These are phyloP conservation scores for Ctena decussata DNA, from an alignment of 2,888 invertebrate genomes.

Conservation along the genomic window DNA sequence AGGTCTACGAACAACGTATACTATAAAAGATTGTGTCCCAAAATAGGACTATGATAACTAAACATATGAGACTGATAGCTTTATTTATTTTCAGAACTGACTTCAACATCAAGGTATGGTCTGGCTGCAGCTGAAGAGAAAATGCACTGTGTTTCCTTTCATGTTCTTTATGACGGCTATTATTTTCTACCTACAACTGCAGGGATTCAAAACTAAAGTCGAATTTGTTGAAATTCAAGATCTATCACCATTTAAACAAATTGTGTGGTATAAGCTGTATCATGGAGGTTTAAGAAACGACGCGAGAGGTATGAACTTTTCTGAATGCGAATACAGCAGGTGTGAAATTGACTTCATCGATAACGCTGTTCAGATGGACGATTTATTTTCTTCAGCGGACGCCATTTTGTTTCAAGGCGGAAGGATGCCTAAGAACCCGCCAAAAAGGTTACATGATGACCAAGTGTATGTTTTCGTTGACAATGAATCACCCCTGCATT, in stretches of 20 bases:
- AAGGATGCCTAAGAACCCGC: constrained; percentile 24
- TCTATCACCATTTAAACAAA: not conserved
- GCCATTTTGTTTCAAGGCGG: constrained; percentile 54
- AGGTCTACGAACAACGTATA: too few relatives aligned
- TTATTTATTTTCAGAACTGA: too few relatives aligned
- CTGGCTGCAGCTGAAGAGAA: not conserved
- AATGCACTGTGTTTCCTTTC: not conserved
- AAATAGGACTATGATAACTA: too few relatives aligned
- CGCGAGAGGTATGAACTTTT: constrained; percentile 35
- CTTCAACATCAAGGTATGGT: not conserved
- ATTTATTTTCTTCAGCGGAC: constrained; percentile 35
- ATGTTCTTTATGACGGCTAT: not conserved
- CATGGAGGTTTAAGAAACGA: constrained; percentile 48
- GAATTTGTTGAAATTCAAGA: not conserved
- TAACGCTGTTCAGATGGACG: not conserved
- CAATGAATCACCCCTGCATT: constrained; percentile 45
- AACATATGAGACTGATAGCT: too few relatives aligned
- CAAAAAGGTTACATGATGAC: constrained; percentile 15
- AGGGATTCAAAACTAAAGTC: too few relatives aligned
- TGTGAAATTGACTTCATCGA: constrained; percentile 46
- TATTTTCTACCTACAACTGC: not conserved
- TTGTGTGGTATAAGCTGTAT: constrained; percentile 38
- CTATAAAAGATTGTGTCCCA: too few relatives aligned
- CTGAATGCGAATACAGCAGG: constrained; percentile 41
- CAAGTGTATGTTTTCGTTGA: constrained; percentile 45